Conservation (phyloP, 2,888 invertebrate species). For the Uropetala carovei region DNA sequence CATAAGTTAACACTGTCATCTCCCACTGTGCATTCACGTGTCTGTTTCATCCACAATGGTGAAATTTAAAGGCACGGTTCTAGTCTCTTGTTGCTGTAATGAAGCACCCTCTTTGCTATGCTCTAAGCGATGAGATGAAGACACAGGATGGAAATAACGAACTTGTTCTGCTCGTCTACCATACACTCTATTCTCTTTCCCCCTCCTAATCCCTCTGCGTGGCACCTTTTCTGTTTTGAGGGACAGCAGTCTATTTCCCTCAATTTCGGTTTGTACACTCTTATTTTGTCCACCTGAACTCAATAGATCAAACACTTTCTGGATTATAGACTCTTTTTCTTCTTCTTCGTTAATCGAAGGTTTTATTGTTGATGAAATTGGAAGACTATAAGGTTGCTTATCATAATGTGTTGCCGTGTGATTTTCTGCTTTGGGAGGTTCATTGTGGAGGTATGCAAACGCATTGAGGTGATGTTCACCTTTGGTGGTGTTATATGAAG, state of each 20-base stretch:
- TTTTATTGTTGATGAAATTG: neutral
- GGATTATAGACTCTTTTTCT: constrained; percentile 15
- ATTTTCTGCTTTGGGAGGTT: neutral
- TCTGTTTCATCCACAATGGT: constrained; percentile 3
- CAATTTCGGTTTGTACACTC: neutral
- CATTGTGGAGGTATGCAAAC: constrained; percentile 38
- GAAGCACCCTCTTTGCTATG: too few species aligned
- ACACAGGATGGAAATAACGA: constrained; percentile 18
- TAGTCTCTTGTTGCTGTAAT: neutral
- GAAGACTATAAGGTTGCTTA: neutral
- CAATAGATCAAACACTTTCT: constrained; percentile 33
- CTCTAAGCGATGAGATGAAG: neutral
- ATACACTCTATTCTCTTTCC: constrained; percentile 32
- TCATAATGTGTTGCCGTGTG: neutral
- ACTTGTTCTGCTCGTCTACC: constrained; percentile 27
- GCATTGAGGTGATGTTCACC: neutral
- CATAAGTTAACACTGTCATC: too few species aligned
- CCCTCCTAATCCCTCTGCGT: neutral
- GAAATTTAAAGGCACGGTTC: constrained; percentile 16
- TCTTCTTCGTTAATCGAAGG: neutral
- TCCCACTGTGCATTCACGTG: neutral
- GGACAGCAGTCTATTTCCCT: constrained; percentile 30
- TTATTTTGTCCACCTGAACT: neutral
- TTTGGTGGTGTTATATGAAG: neutral
- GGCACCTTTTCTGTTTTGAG: neutral